These are phyloP conservation scores for Catalaphyllia jardinei DNA, from an alignment of 64 coral and sea anemone species.

Conservation along the genomic window DNA sequence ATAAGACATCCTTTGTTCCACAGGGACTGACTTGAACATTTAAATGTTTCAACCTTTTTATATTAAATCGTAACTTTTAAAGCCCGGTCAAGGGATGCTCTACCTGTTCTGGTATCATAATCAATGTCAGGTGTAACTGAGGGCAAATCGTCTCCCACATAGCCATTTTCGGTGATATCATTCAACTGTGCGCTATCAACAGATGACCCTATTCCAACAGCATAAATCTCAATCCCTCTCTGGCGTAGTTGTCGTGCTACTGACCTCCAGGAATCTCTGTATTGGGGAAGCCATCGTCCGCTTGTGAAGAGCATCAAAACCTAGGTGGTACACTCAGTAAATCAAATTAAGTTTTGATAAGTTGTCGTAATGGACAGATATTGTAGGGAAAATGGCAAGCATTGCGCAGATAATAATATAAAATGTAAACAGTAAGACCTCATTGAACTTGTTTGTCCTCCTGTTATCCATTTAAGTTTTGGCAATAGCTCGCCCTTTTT, in stretches of 20 bases:
- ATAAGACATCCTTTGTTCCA: too few species aligned
- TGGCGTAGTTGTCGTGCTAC: neutral
- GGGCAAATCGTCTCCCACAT: constrained; percentile 1
- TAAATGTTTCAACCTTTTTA: too few species aligned
- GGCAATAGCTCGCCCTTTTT: too few species aligned
- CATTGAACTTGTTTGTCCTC: too few species aligned
- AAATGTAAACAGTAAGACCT: too few species aligned
- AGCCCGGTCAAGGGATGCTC: too few species aligned
- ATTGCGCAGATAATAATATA: too few species aligned
- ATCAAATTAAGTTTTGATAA: neutral
- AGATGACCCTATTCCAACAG: constrained; percentile 40
- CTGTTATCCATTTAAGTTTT: too few species aligned
- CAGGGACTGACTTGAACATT: too few species aligned
- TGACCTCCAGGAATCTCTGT: constrained; percentile 15
- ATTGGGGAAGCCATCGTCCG: constrained; percentile 29
- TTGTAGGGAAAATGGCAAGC: too few species aligned
- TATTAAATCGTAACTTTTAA: too few species aligned
- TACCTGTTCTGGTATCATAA: constrained; percentile 29
- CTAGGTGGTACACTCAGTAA: neutral
- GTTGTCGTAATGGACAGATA: too few species aligned
- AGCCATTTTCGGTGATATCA: constrained; percentile 7
- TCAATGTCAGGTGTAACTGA: constrained; percentile 11
- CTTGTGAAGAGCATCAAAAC: constrained; percentile 41
- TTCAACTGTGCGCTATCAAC: neutral
- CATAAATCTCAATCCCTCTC: constrained; percentile 39